Base-by-base conservation (phyloP, 2,113 vertebrate species). In the Rostratula benghalensis region DNA sequence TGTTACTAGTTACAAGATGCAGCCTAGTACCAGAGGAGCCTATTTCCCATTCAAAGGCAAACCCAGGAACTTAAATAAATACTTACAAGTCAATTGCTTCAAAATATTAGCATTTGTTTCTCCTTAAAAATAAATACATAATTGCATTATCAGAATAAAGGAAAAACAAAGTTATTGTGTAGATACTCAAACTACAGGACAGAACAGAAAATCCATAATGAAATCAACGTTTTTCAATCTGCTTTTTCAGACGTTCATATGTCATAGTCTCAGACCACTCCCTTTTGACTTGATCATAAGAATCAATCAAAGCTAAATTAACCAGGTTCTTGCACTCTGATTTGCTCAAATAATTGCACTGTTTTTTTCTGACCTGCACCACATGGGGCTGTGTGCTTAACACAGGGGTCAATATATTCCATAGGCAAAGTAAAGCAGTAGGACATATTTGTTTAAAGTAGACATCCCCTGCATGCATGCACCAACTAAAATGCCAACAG, bases 1-100 rank as follows among this genome's bases (percentile, higher is more conserved):
- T 95, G 93, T 98, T 97, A 97, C 90, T 43, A 93, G 87, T 91
- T 87, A 93, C 91, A 97, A 97, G 94, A 96, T 89, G 93, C 89
- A 97, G 95, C 83, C 71, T 85, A 68, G 85, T 19, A 82, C 75
- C 67, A 79, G 24, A 88, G 35, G 35, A 75, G 7, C 37, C 27
- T 51, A 16, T 77, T 65, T 61, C 31, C 41, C 76, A 45, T 71
- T 92, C 65, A 73, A 87, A 94, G 68, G 21, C 2, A 8, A 81
- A 73, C 65, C 5, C 7, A 64, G 75, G 64, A 77, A 75, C 11
- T 75, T 76, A 46, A 91, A 84, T 28, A 76, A 67, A 41, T 63
- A 96, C 45, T 79, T 77, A 82, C 43, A 79, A 60, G 65, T 37
- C 51, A 59, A 14, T 33, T 71, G 22, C 13, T 22, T 54, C 41